A percentile compares a stretch with the other conserved stretches of the same genome.
Evolutionary conservation across 2,797 vertebrate species (phyloP).

Genomic region (Morus bassanus): DNA sequence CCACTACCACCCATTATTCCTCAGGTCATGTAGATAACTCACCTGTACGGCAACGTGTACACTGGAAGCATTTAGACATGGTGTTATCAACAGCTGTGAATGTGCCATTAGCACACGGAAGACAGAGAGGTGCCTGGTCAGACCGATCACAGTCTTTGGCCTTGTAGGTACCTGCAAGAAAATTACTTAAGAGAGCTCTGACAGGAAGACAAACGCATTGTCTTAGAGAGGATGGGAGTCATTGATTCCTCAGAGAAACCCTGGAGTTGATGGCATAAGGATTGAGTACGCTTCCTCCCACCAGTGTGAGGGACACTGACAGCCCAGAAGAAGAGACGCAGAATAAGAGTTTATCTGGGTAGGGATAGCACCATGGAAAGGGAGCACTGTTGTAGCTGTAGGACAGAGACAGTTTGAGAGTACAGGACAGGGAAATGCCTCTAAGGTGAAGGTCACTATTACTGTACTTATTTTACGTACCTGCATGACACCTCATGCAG

Average conservation of each 20-base stretch:
- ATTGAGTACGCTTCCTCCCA: not conserved
- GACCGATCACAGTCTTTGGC: slow-evolving; percentile 40
- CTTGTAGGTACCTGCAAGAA: slow-evolving; percentile 64
- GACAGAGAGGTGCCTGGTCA: not conserved
- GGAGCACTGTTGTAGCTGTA: not conserved
- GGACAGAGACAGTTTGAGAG: not conserved
- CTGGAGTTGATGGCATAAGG: not conserved
- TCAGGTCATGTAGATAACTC: not conserved
- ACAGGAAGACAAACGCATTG: rapidly evolving
- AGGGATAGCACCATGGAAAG: not conserved
- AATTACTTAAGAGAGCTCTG: not conserved
- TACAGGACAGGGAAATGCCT: not conserved
- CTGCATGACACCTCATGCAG: slow-evolving; percentile 68
- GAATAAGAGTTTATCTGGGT: not conserved
- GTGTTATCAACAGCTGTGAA: slow-evolving; percentile 52
- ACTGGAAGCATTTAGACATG: slow-evolving; percentile 25
- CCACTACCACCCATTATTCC: not conserved
- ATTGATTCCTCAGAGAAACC: not conserved
- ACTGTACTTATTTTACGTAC: not conserved
- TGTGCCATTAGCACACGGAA: not conserved
- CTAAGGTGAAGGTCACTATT: not conserved
- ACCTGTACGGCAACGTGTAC: slow-evolving; percentile 32
- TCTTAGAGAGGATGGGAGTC: not conserved
- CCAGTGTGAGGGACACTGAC: not conserved
- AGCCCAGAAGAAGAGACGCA: not conserved